Percentiles rank a stretch among this genome's conserved stretches.
phyloP scores from a whole-genome alignment of 2,888 invertebrate genomes.

The Xanthia togata region DNA sequence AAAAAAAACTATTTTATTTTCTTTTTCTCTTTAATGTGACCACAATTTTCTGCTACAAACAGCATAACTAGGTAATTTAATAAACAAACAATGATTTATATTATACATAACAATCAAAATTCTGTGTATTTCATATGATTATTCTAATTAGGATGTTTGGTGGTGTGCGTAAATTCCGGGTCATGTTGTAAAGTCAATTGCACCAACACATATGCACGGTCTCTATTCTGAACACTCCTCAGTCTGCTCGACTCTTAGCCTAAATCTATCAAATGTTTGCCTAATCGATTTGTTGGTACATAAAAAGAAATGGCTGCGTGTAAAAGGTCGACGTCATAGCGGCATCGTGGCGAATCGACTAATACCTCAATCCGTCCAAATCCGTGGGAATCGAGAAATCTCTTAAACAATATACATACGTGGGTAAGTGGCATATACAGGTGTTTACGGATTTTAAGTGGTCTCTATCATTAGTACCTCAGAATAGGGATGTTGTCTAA shows the following conservation, averaged over 20 bases:
- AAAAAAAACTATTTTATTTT: too few relatives aligned
- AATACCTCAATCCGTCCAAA: conserved; percentile 66
- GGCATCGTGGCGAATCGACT: conserved; percentile 66
- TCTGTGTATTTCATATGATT: too few relatives aligned
- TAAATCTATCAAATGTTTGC: conserved; percentile 59
- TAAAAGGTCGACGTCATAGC: conserved; percentile 66
- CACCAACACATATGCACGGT: conserved; percentile 11
- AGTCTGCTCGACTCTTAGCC: conserved; percentile 30
- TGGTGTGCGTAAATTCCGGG: too few relatives aligned
- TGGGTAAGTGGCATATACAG: conserved; percentile 49
- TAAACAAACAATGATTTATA: too few relatives aligned
- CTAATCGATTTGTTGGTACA: conserved; percentile 67
- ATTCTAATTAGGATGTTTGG: too few relatives aligned
- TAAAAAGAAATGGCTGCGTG: conserved; percentile 66
- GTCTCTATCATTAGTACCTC: conserved; percentile 49
- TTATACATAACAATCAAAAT: too few relatives aligned
- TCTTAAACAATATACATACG: conserved; percentile 57
- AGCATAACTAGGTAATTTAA: too few relatives aligned
- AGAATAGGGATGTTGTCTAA: conserved; percentile 13
- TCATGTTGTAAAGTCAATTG: neutral
- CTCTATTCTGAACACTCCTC: neutral
- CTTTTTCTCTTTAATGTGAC: too few relatives aligned
- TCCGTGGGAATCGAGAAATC: conserved; percentile 64
- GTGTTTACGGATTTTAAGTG: conserved; percentile 59
- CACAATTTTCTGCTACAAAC: too few relatives aligned